phyloP scores from a whole-genome alignment of 2,888 invertebrate species.

The Coleophora deauratella region DNA sequence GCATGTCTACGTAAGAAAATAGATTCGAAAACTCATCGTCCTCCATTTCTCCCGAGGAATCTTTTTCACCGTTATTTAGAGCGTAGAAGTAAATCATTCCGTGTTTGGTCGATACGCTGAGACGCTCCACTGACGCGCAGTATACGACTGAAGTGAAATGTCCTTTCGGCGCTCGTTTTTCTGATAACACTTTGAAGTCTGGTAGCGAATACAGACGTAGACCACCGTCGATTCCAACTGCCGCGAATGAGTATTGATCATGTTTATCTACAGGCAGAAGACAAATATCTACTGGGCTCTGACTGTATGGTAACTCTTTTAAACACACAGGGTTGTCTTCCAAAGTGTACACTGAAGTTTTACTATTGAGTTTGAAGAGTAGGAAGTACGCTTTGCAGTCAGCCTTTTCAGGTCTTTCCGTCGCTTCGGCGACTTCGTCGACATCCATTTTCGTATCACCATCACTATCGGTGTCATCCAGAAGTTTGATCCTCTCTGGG shows the following conservation, averaged over 20 bases:
- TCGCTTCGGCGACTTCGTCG: constrained; percentile 42
- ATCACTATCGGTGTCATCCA: constrained; percentile 46
- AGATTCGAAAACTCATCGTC: constrained; percentile 76
- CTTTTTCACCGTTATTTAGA: constrained; percentile 81
- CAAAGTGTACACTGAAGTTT: constrained; percentile 51
- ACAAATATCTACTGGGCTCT: constrained; percentile 81
- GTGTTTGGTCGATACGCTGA: constrained; percentile 87
- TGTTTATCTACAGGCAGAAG: constrained; percentile 74
- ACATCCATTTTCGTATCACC: constrained; percentile 63
- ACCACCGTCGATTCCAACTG: constrained; percentile 83
- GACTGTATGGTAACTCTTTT: constrained; percentile 76
- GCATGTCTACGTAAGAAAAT: constrained; percentile 52
- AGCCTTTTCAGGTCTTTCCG: constrained; percentile 34
- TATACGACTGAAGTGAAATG: constrained; percentile 88
- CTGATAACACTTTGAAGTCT: constrained; percentile 80
- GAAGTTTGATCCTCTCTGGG: constrained; percentile 39
- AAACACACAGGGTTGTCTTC: constrained; percentile 76
- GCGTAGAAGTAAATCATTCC: constrained; percentile 90
- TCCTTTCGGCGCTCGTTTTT: constrained; percentile 78
- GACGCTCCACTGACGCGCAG: constrained; percentile 89
- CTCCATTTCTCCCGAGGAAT: constrained; percentile 81
- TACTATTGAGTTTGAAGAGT: constrained; percentile 51
- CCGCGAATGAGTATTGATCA: constrained; percentile 77
- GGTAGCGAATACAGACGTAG: constrained; percentile 81
- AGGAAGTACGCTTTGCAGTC: constrained; percentile 53